Base-by-base conservation (phyloP, 2,113 vertebrate genomes). In the Takifugu bimaculatus region DNA sequence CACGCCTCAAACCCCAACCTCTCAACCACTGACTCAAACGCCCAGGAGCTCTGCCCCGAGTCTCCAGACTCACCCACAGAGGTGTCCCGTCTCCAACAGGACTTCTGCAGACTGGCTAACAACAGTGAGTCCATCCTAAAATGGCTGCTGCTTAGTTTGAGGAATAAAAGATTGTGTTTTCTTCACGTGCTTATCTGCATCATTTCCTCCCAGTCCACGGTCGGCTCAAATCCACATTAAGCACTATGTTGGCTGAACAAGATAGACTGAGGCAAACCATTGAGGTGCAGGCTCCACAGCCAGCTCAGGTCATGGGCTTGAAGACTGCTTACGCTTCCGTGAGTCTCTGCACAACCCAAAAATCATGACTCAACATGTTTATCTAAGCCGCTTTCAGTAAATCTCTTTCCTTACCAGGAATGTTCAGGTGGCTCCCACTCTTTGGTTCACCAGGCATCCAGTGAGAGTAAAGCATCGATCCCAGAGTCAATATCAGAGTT, bases 1-100 rank as follows among this genome's bases (percentile, higher is more conserved):
- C 94, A 97, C 50, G 93, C 95, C 71, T 97, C 95, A 84, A 96
- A 99, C 82, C 97, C 96, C 12, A 99, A 99, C 72, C 93, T 99
- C 67, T 95, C 94, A 70, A 93, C 92, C 15, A 87, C 91, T 65
- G 95, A 96, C 77, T 82, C 92, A 65, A 90, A 86, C 70, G 88
- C 92, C 62, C 94, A 94, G 59, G 96, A 98, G 59, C 86, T 83
- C 70, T 93, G 91, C 75, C 91, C 92, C 0, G 91, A 95, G 76
- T 91, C 92, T 29, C 92, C 93, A 26, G 95, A 98, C 84, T 91
- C 93, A 1, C 91, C 95, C 4, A 87, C 91, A 65, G 94, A 98
- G 6, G 95, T 91, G 75, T 93, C 93, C 63, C 94, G 93, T 83
- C 92, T 99, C 51, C 97, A 98, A 74, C 93, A 95, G 60, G 94